phyloP scores from a whole-genome alignment of 2,888 invertebrate genomes.

The Ptycholaimellus sp. region DNA sequence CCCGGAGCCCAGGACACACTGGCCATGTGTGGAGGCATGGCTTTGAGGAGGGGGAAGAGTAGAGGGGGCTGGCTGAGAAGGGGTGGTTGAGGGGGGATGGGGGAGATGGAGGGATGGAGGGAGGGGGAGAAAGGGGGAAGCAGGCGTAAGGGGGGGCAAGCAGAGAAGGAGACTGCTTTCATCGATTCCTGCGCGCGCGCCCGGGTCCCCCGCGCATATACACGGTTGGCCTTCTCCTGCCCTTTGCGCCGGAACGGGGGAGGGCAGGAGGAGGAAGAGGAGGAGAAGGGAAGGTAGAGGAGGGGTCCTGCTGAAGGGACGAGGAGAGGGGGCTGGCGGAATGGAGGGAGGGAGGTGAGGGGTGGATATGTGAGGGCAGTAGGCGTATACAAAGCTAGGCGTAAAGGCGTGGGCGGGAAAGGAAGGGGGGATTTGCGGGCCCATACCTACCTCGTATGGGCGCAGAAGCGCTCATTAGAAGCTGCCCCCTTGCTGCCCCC shows the following conservation, averaged over 20 bases:
- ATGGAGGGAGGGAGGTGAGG: neutral
- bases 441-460: no score
- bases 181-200: neutral
- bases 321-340: neutral
- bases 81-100: no score
- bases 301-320: conserved; percentile 25
- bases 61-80: conserved; percentile 1
- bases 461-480: no score
- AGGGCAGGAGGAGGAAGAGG: conserved; percentile 41
- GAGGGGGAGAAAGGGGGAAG: neutral
- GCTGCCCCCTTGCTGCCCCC: no score
- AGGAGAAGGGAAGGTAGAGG: conserved; percentile 37
- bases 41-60: no score
- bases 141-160: neutral
- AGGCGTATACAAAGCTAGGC: neutral
- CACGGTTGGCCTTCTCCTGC: neutral
- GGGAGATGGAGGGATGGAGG: no score
- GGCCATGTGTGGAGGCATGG: no score
- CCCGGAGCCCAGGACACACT: no score
- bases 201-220: neutral
- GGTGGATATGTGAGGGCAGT: neutral
- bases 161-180: neutral
- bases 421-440: no score
- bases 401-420: neutral
- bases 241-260: conserved; percentile 16